Percentiles rank a stretch among this genome's conserved stretches.
These are phyloP conservation scores for Limanda limanda DNA, from an alignment of 2,113 vertebrate species.

Conservation along the genomic window DNA sequence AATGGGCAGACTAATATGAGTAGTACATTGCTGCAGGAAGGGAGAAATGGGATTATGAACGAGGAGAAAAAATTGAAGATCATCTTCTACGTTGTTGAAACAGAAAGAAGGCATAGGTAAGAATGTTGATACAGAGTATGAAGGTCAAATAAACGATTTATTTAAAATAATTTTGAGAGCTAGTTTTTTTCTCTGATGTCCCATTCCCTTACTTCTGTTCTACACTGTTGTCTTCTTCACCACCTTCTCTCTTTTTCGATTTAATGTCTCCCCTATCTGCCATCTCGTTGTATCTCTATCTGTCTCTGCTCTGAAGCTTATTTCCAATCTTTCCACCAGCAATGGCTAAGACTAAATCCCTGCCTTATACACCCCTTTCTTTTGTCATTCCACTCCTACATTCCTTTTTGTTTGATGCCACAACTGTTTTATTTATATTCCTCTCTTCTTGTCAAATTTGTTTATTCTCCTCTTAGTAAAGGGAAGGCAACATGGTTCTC, in stretches of 20 bases:
- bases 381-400: conserved; percentile 8
- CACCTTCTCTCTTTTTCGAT: neutral
- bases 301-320: conserved; percentile 37
- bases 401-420: no score
- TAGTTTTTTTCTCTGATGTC: no score
- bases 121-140: neutral
- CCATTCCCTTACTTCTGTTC: no score
- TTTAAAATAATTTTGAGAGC: no score
- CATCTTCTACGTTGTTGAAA: neutral
- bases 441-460: conserved; percentile 41
- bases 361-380: conserved; percentile 24
- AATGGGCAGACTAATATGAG: conserved; percentile 31
- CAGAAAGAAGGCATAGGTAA: neutral
- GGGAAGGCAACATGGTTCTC: conserved; percentile 39
- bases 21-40: conserved; percentile 12
- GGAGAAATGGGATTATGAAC: conserved; percentile 17
- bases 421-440: conserved; percentile 54
- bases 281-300: conserved; percentile 22
- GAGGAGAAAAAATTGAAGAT: conserved; percentile 16
- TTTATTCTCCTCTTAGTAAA: conserved; percentile 45
- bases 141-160: no score
- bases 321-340: conserved; percentile 55
- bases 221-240: conserved; percentile 2
- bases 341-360: conserved; percentile 62
- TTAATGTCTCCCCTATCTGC: no score